Evolutionary conservation across 2,888 invertebrate species (phyloP).

Genomic region (Odontomyia ornata): DNA sequence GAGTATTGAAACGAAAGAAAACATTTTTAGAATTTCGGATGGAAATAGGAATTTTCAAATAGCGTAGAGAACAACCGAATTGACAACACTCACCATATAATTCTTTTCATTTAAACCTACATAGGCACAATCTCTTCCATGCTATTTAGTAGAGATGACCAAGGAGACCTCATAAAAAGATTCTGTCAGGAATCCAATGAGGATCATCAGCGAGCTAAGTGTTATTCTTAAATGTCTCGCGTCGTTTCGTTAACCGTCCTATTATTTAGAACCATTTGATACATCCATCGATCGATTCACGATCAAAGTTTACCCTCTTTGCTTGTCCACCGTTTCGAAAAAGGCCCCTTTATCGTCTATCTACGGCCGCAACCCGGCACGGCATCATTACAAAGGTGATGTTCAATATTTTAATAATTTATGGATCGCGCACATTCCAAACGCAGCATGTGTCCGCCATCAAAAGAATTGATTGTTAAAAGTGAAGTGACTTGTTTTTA

Average conservation of each 20-base stretch:
- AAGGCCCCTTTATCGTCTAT: no score
- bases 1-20: no score
- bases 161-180: background rate
- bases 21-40: no score
- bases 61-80: no score
- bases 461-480: constrained; percentile 20
- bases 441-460: constrained; percentile 36
- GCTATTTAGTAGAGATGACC: no score
- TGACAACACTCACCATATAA: background rate
- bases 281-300: constrained; percentile 38
- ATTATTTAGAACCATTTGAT: constrained; percentile 40
- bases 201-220: constrained; percentile 33
- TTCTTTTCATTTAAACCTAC: no score
- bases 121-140: no score
- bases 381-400: constrained; percentile 13
- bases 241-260: constrained; percentile 38
- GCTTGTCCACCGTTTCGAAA: background rate
- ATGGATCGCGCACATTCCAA: constrained; percentile 43
- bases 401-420: constrained; percentile 32
- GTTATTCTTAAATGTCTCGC: constrained; percentile 38
- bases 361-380: background rate
- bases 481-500: constrained; percentile 37
- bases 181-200: constrained; percentile 11
- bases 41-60: no score
- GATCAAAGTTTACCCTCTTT: constrained; percentile 22